These are phyloP conservation scores for Aphaenogaster ashmeadi DNA, from an alignment of 1,140 invertebrate genomes.

Conservation along the genomic window DNA sequence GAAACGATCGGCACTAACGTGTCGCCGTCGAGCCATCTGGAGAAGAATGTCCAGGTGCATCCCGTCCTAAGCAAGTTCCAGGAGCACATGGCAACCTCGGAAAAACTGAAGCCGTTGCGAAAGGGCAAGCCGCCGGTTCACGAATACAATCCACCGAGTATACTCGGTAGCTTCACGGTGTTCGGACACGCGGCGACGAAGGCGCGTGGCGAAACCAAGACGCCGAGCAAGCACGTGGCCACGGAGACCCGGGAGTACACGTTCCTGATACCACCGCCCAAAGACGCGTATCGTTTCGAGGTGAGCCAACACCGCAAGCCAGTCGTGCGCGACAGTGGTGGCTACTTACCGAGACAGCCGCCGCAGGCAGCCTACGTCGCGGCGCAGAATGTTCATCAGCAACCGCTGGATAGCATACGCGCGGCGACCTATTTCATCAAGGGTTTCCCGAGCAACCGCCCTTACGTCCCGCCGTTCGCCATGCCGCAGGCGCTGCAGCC, in stretches of 20 bases:
- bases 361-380: constrained; percentile 55
- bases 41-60: constrained; percentile 77
- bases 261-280: constrained; percentile 83
- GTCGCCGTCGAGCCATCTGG: constrained; percentile 75
- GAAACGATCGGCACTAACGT: constrained; percentile 79
- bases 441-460: constrained; percentile 75
- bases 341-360: constrained; percentile 75
- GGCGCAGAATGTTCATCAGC: constrained; percentile 49
- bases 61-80: constrained; percentile 83
- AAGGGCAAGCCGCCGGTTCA: constrained; percentile 76
- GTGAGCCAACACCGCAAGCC: constrained; percentile 81
- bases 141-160: constrained; percentile 84
- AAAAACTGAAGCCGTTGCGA: constrained; percentile 78
- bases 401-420: constrained; percentile 75
- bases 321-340: constrained; percentile 72
- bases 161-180: constrained; percentile 85
- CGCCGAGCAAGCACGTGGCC: constrained; percentile 72
- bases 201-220: constrained; percentile 74
- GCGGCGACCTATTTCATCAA: constrained; percentile 81
- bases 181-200: constrained; percentile 85
- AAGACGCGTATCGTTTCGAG: constrained; percentile 81
- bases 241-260: constrained; percentile 83
- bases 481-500: constrained; percentile 73
- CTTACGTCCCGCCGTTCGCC: constrained; percentile 70
- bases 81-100: constrained; percentile 82